phyloP scores from a whole-genome alignment of 2,888 invertebrate species.

The Thymelicus sylvestris region DNA sequence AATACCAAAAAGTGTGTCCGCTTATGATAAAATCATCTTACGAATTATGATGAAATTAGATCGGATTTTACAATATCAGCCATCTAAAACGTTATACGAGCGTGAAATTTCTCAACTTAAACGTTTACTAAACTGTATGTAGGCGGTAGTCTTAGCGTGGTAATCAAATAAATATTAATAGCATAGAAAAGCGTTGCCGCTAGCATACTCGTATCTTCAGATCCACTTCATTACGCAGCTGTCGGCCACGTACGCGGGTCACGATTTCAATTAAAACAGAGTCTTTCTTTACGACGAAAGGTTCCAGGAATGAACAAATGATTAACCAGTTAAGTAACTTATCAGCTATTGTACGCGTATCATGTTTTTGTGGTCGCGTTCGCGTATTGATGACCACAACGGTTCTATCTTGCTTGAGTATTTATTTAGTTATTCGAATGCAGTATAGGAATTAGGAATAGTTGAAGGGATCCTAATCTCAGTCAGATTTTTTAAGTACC shows the following conservation, averaged over 20 bases:
- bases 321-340: conserved; percentile 9
- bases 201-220: background rate
- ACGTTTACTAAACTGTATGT: background rate
- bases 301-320: conserved; percentile 22
- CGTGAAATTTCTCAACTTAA: too few relatives aligned
- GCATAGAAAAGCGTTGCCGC: background rate
- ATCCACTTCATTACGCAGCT: conserved; percentile 2
- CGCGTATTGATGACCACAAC: background rate
- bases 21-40: too few relatives aligned
- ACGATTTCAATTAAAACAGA: conserved; percentile 27
- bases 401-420: background rate
- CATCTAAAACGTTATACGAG: too few relatives aligned
- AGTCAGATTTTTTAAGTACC: too few relatives aligned
- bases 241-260: conserved; percentile 14
- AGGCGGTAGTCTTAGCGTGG: background rate
- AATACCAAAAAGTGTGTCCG: too few relatives aligned
- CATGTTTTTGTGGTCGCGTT: conserved; percentile 1
- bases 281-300: conserved; percentile 14
- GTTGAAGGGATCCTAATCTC: too few relatives aligned
- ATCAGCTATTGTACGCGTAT: conserved; percentile 9
- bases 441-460: too few relatives aligned
- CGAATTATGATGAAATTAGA: too few relatives aligned
- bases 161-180: too few relatives aligned
- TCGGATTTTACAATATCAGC: too few relatives aligned
- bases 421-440: too few relatives aligned